A percentile compares a stretch with the other conserved stretches of the same genome.
These are phyloP conservation scores for Drosophila diplacantha DNA, from an alignment of 2,888 invertebrate genomes.

Conservation along the genomic window DNA sequence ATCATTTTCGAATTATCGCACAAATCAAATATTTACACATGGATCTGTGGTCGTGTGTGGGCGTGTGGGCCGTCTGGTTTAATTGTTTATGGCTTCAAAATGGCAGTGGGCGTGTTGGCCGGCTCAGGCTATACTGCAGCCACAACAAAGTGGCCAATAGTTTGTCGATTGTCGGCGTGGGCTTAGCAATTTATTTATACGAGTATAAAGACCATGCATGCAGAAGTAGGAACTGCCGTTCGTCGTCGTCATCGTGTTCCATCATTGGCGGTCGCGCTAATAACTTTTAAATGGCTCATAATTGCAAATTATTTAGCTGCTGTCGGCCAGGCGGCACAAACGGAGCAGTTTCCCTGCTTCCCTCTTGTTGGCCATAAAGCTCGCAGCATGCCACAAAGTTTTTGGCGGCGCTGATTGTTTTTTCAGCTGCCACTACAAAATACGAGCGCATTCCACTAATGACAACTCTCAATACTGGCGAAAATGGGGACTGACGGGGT, in stretches of 20 bases:
- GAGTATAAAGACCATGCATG: constrained; percentile 19
- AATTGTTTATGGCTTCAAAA: constrained; percentile 59
- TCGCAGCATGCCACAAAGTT: constrained; percentile 44
- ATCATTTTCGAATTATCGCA: constrained; percentile 57
- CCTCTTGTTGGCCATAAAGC: constrained; percentile 32
- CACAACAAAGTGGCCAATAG: constrained; percentile 45
- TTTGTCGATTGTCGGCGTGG: constrained; percentile 47
- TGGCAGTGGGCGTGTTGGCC: constrained; percentile 43
- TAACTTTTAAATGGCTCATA: constrained; percentile 65
- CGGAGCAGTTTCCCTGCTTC: constrained; percentile 11
- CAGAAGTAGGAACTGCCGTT: constrained; percentile 18
- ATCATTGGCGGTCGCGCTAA: constrained; percentile 54
- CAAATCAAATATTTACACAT: constrained; percentile 41
- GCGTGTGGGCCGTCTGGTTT: constrained; percentile 49
- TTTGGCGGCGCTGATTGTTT: constrained; percentile 33
- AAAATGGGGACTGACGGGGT: background rate
- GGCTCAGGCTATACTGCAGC: constrained; percentile 5
- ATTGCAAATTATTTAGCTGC: constrained; percentile 53
- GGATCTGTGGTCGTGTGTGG: constrained; percentile 32
- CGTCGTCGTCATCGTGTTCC: constrained; percentile 16
- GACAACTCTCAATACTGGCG: constrained; percentile 22
- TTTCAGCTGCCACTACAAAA: constrained; percentile 33
- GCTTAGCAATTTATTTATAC: constrained; percentile 35
- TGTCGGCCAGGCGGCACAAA: constrained; percentile 14
- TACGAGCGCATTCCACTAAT: constrained; percentile 30